Conservation (phyloP, 2,888 invertebrate genomes). For the Pycnomerus fuliginosus region DNA sequence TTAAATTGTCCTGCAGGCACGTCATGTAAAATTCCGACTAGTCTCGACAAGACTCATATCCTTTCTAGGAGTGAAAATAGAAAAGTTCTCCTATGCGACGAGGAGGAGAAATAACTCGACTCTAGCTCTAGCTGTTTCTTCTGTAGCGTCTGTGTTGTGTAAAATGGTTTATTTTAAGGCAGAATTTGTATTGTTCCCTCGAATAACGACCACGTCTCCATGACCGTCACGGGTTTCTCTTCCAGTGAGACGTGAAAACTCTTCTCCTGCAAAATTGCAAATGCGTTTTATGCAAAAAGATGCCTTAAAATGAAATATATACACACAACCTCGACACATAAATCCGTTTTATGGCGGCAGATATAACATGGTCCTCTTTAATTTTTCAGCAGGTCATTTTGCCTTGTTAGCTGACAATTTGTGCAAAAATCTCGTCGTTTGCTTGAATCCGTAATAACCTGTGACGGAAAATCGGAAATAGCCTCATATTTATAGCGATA, state of each 20-base stretch:
- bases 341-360: slow-evolving; percentile 1
- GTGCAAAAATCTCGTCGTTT: slow-evolving; percentile 16
- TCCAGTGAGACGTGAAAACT: too few species aligned
- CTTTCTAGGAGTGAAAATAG: slow-evolving; percentile 10
- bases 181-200: slow-evolving; percentile 5
- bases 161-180: slow-evolving; percentile 8
- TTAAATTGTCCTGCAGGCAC: slow-evolving; percentile 38
- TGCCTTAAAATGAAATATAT: slow-evolving; percentile 9
- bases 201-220: too few species aligned
- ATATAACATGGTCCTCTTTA: slow-evolving; percentile 1
- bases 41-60: slow-evolving; percentile 25
- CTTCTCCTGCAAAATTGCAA: background rate
- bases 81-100: slow-evolving; percentile 13
- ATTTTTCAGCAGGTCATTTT: background rate
- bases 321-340: slow-evolving; percentile 2
- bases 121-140: background rate
- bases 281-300: too few species aligned
- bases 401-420: slow-evolving; percentile 12
- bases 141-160: background rate
- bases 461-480: slow-evolving; percentile 28
- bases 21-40: slow-evolving; percentile 37
- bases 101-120: background rate
- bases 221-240: too few species aligned
- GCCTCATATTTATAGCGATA: slow-evolving; percentile 34
- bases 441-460: slow-evolving; percentile 20